Evolutionary conservation across 2,797 vertebrate genomes (phyloP), one percentile per base, ranked within the genome.

Genomic region (Falco cherrug): DNA sequence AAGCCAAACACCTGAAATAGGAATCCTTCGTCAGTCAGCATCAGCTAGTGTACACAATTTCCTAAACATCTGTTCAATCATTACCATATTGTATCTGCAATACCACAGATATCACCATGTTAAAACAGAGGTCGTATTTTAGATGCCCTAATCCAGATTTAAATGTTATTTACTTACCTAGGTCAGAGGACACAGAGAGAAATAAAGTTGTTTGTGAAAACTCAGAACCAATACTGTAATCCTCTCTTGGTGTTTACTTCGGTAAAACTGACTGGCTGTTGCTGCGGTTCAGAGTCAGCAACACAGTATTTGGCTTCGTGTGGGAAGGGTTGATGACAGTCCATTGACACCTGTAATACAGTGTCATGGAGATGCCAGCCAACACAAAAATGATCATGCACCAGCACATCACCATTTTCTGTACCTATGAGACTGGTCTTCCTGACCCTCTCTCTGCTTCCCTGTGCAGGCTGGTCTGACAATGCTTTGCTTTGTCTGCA

Each of bases 1-100:
- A 87, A 74, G 54, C 71, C 41, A 71, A 78, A 84, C 54, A 51
- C 48, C 82, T 90, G 48, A 89, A 93, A 80, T 33, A 21, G 1
- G 45, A 74, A 51, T 80, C 45, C n/a, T 90, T 87, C 51, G 29
- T 67, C 87, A 87, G 10, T 59, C 45, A 24, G 48, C 47, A 16
- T 67, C 78, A 70, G 84, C 88, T 87, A 86, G 91, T 61, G 86
- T 89, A 61, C 54, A 56, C 75, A 50, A 70, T 97, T 96, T 95
- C 90, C 96, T 85, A 89, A 93, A 93, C 90, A 96, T 95, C 93
- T 90, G 93, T 89, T 95, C 89, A 68, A 75, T 93, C 33, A n/a
- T 81, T 82, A 86, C 87, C 61, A 17, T 67, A 12, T 91, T 95
- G 80, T 84, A 78, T 92, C 88, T 57, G 43, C 6, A 7, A 60